These are phyloP conservation scores for Coreius guichenoti DNA, from an alignment of 2,797 vertebrate species.

Conservation along the genomic window DNA sequence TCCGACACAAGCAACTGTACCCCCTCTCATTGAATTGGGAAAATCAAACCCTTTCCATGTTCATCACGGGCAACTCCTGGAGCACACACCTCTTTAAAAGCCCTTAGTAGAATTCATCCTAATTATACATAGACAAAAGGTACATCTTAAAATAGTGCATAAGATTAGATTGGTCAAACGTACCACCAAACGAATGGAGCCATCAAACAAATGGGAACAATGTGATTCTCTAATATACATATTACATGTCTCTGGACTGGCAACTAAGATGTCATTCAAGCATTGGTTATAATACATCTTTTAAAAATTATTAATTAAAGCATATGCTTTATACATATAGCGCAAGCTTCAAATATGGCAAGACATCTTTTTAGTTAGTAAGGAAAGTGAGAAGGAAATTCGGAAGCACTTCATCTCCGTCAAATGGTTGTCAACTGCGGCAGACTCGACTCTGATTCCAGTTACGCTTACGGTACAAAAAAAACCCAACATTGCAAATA, in stretches of 20 bases:
- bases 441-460: constrained; percentile 61
- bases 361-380: constrained; percentile 61
- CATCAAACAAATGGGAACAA: constrained; percentile 72
- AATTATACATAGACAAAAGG: constrained; percentile 77
- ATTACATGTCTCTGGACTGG: constrained; percentile 70
- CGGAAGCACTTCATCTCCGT: constrained; percentile 75
- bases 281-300: constrained; percentile 77
- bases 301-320: constrained; percentile 75
- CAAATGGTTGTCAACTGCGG: constrained; percentile 65
- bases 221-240: constrained; percentile 72
- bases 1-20: constrained; percentile 6
- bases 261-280: constrained; percentile 74
- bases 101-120: constrained; percentile 81
- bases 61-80: constrained; percentile 67
- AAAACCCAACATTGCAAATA: constrained; percentile 52
- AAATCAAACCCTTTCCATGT: constrained; percentile 63
- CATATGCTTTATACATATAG: constrained; percentile 71
- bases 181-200: constrained; percentile 76
- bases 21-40: constrained; percentile 65
- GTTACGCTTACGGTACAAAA: constrained; percentile 77
- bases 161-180: constrained; percentile 75
- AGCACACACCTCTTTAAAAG: constrained; percentile 79
- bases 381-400: constrained; percentile 62
- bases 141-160: constrained; percentile 79
- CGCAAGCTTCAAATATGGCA: constrained; percentile 73